A percentile compares a stretch with the other conserved stretches of the same genome.
phyloP scores from a whole-genome alignment of 2,797 vertebrate genomes.

The Furcifer pardalis region DNA sequence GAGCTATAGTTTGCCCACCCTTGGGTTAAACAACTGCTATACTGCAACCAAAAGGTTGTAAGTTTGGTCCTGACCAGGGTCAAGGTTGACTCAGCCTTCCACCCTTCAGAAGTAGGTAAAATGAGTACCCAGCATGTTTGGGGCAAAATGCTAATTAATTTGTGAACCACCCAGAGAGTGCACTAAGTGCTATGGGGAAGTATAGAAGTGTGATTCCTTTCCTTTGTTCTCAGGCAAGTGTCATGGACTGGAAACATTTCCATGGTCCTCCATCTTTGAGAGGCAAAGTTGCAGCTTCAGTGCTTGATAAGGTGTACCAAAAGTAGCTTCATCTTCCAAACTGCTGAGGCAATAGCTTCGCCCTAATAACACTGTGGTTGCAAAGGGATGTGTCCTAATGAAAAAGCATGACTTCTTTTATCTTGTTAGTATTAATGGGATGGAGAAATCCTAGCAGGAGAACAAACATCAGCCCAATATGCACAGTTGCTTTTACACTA shows the following conservation, averaged over 20 bases:
- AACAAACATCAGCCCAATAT: fast-evolving
- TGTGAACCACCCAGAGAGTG: no score
- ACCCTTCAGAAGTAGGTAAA: no score
- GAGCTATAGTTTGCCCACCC: no score
- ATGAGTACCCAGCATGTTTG: no score
- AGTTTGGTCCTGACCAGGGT: not conserved
- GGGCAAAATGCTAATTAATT: no score
- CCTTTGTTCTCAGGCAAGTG: not conserved
- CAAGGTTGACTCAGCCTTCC: no score
- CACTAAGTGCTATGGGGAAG: no score
- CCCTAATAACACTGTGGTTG: conserved; percentile 26
- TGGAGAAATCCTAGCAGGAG: not conserved
- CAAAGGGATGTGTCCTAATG: conserved; percentile 29
- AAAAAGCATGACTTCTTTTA: conserved; percentile 31
- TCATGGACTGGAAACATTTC: not conserved
- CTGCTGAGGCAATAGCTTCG: conserved; percentile 17
- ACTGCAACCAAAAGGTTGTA: not conserved
- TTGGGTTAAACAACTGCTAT: no score
- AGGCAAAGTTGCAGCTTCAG: not conserved
- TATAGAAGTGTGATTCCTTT: no score
- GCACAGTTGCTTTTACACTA: not conserved
- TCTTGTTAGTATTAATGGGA: not conserved
- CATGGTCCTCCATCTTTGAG: not conserved
- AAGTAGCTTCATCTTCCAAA: conserved; percentile 13
- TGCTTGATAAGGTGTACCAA: not conserved